A percentile compares a stretch with the other conserved stretches of the same genome.
Evolutionary conservation across 2,888 invertebrate species (phyloP).

Genomic region (Trachelus stipa): DNA sequence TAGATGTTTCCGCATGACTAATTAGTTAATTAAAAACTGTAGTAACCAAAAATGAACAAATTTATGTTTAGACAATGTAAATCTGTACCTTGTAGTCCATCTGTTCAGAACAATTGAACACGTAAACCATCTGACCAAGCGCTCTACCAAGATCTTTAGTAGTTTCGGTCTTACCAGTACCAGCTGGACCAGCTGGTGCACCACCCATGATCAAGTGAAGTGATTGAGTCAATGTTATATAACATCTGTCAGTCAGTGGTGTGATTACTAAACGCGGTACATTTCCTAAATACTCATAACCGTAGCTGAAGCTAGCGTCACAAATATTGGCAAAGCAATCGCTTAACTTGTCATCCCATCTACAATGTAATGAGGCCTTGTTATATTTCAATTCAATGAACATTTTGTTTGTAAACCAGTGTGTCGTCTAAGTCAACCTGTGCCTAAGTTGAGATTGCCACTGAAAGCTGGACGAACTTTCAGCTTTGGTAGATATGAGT

Average conservation of each 20-base stretch:
- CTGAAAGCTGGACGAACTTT: conserved; percentile 82
- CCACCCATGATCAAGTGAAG: conserved; percentile 95
- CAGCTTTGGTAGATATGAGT: conserved; percentile 85
- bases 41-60: conserved; percentile 11
- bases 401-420: conserved; percentile 8
- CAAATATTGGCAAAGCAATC: conserved; percentile 96
- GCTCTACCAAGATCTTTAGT: conserved; percentile 96
- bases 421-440: conserved; percentile 54
- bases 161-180: conserved; percentile 96
- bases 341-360: conserved; percentile 84
- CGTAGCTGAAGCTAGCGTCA: conserved; percentile 92
- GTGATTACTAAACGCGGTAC: conserved; percentile 94
- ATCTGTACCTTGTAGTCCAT: conserved; percentile 87
- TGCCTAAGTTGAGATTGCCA: conserved; percentile 93
- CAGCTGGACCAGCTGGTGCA: conserved; percentile 96
- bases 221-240: conserved; percentile 94
- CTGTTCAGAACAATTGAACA: conserved; percentile 97
- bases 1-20: conserved; percentile 92
- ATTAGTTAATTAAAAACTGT: conserved; percentile 10
- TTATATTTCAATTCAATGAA: conserved; percentile 6
- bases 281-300: conserved; percentile 95
- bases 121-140: conserved; percentile 95
- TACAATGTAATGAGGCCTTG: conserved; percentile 23
- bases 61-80: conserved; percentile 7
- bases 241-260: conserved; percentile 94